Evolutionary conservation across 2,888 invertebrate species (phyloP).

Genomic region (Drosophila diplacantha): DNA sequence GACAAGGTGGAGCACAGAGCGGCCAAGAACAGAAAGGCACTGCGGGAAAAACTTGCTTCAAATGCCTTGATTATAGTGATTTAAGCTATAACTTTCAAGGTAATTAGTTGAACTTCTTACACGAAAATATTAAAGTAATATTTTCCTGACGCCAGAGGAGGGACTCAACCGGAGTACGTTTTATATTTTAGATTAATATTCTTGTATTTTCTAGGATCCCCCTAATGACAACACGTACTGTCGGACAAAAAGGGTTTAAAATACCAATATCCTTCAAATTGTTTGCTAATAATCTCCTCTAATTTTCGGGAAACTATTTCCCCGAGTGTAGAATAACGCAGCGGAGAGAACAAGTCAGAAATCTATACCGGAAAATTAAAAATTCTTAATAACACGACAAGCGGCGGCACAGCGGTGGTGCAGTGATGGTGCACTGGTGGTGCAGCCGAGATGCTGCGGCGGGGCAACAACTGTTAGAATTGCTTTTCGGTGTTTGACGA

Average conservation of each 20-base stretch:
- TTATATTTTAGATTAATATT: too few relatives aligned
- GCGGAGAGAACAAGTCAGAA: constrained; percentile 49
- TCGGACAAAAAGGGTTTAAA: neutral
- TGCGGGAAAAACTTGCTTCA: neutral
- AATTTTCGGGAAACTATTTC: neutral
- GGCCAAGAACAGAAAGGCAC: constrained; percentile 9
- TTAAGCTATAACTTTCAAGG: neutral
- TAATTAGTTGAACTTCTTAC: neutral
- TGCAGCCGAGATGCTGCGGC: constrained; percentile 32
- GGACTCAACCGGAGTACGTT: too few relatives aligned
- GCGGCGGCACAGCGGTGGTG: constrained; percentile 50
- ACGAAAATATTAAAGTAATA: neutral
- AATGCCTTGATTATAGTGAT: neutral
- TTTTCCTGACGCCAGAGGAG: neutral
- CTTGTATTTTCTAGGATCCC: too few relatives aligned
- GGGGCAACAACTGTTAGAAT: constrained; percentile 68
- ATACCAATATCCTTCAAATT: neutral
- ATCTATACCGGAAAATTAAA: constrained; percentile 74
- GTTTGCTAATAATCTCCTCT: neutral
- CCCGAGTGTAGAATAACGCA: constrained; percentile 8
- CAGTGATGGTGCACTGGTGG: constrained; percentile 15
- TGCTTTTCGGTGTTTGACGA: constrained; percentile 61
- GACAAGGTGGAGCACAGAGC: constrained; percentile 57
- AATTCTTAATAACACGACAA: constrained; percentile 73
- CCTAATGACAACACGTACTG: neutral